phyloP scores from a whole-genome alignment of 1,140 invertebrate genomes.

The Philotrypesis tridentata region DNA sequence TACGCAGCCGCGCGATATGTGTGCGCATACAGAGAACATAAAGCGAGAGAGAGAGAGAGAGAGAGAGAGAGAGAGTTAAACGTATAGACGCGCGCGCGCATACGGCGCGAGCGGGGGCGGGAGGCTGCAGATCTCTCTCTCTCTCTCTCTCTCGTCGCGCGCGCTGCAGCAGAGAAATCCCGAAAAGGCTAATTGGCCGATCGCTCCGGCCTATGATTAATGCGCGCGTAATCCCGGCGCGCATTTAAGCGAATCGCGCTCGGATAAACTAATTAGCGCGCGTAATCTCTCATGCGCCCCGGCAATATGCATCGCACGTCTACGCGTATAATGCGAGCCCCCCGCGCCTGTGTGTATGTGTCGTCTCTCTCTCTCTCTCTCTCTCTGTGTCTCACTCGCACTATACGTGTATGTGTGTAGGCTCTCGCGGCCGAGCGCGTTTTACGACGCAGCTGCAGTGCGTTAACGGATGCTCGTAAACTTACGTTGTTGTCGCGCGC shows the following conservation, averaged over 20 bases:
- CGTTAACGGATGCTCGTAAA: conserved; percentile 46
- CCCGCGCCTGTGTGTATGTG: no score
- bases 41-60: no score
- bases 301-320: conserved; percentile 18
- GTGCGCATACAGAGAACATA: background rate
- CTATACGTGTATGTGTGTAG: background rate
- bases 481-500: conserved; percentile 12
- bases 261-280: conserved; percentile 65
- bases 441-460: conserved; percentile 35
- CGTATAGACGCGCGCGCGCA: background rate
- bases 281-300: conserved; percentile 34
- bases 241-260: conserved; percentile 63
- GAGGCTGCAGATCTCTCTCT: background rate
- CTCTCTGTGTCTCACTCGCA: no score
- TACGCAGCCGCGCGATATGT: background rate
- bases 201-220: conserved; percentile 62
- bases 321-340: no score
- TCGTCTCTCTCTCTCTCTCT: no score
- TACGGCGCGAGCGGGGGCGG: no score
- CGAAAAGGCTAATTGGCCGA: conserved; percentile 64
- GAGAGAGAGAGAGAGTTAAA: no score
- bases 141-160: no score
- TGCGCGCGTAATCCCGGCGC: conserved; percentile 61
- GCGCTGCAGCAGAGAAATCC: background rate
- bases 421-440: conserved; percentile 7